Conservation (phyloP, 2,888 invertebrate species). For the Erebia ligea region DNA sequence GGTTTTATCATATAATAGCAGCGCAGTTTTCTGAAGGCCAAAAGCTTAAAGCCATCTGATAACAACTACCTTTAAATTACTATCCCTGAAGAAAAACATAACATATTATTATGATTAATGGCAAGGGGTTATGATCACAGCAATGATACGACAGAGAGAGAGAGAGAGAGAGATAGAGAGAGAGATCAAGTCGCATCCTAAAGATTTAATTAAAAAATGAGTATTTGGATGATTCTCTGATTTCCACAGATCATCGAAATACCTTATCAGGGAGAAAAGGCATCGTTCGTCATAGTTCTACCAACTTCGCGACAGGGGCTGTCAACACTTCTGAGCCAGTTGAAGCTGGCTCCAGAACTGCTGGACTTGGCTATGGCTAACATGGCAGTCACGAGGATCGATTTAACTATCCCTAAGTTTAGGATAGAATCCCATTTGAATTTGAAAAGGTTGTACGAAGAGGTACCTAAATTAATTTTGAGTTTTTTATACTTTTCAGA, state of each 20-base stretch:
- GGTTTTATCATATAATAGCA: too few species aligned
- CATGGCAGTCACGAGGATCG: constrained; percentile 72
- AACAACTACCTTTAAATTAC: background rate
- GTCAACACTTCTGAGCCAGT: constrained; percentile 46
- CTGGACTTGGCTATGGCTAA: constrained; percentile 68
- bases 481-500: background rate
- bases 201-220: too few species aligned
- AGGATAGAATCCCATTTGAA: constrained; percentile 50
- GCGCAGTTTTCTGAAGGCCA: too few species aligned
- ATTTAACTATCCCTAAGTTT: constrained; percentile 88
- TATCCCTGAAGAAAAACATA: background rate
- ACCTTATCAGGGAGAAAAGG: constrained; percentile 85
- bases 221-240: background rate
- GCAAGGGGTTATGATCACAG: too few species aligned
- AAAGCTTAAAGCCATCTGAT: too few species aligned
- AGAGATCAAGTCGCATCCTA: too few species aligned
- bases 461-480: constrained; percentile 46
- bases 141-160: too few species aligned
- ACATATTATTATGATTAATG: too few species aligned
- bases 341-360: constrained; percentile 53
- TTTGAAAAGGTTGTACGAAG: constrained; percentile 47
- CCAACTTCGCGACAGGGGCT: constrained; percentile 86
- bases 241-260: constrained; percentile 85
- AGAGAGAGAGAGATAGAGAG: too few species aligned
- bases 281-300: constrained; percentile 88